Evolutionary conservation across 2,888 invertebrate genomes (phyloP).

Genomic region (Drosophila niveifrons): DNA sequence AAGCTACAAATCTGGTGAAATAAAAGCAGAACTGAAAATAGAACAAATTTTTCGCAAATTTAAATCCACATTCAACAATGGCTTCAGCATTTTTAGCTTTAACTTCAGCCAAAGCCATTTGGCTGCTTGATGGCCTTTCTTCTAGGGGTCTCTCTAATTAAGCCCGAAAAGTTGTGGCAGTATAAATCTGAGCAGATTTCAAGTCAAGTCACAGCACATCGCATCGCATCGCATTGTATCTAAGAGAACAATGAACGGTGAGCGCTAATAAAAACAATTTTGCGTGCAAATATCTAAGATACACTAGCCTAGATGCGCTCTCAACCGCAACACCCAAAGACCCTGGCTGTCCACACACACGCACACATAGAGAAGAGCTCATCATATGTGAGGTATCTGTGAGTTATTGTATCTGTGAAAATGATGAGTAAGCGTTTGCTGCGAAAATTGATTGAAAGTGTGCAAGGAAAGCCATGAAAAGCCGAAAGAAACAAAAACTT

Average conservation of each 20-base stretch:
- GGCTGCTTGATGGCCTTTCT: conserved; percentile 7
- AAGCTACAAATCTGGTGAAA: conserved; percentile 41
- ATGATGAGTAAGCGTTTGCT: conserved; percentile 73
- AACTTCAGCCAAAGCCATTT: conserved; percentile 41
- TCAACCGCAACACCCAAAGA: conserved; percentile 84
- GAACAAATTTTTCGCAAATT: conserved; percentile 42
- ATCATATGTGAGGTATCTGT: conserved; percentile 54
- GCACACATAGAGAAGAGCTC: conserved; percentile 10
- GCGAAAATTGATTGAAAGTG: conserved; percentile 57
- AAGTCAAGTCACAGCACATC: conserved; percentile 55
- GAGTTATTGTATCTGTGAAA: conserved; percentile 68
- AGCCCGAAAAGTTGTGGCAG: conserved; percentile 10
- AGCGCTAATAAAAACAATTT: conserved; percentile 75
- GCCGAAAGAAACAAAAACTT: neutral
- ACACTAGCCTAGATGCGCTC: conserved; percentile 84
- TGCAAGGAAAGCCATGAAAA: conserved; percentile 20
- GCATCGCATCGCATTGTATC: conserved; percentile 57
- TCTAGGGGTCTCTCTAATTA: conserved; percentile 34
- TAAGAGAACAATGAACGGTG: conserved; percentile 60
- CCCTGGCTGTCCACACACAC: conserved; percentile 75
- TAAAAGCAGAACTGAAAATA: conserved; percentile 38
- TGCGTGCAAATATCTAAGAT: conserved; percentile 85
- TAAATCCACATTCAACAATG: conserved; percentile 45
- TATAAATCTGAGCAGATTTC: conserved; percentile 61
- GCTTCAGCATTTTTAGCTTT: conserved; percentile 32